Base-by-base conservation (phyloP, 1,140 invertebrate species). In the Latrodectus geometricus region DNA sequence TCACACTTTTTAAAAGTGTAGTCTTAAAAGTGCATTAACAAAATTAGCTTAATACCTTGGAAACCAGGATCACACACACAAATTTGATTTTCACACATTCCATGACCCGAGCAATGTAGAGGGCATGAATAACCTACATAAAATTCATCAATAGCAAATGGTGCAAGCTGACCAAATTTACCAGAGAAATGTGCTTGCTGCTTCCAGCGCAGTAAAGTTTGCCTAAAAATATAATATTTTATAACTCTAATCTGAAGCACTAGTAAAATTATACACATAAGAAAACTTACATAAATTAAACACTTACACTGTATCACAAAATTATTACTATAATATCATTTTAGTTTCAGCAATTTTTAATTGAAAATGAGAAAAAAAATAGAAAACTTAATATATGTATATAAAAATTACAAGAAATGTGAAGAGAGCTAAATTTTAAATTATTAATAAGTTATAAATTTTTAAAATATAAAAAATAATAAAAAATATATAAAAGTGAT, bases 71-170 rank as follows among this genome's bases (percentile, higher is more conserved):
- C 83, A 77, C 88, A 92, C 89, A 87, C 89, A 89, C 91, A 92
- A 3, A 88, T 66, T 66, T 90, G 90, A 35, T 90, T 88, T 61
- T 89, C 88, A 88, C 91, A 92, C 17, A 87, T 79, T 9, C 91
- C 91, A 88, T 91, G 91, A 23, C 91, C 91, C 79, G 88, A 89
- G 87, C 91, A 92, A 85, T 91, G 89, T 49, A 88, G 80, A n/a
- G 90, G 90, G 88, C 91, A 92, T 23, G 90, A 89, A 78, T 90
- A 90, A 35, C 91, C 91, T 74, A 92, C 89, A 74, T 90, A 88
- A 68, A 92, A 88, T 35, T 88, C 87, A 78, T 68, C 73, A 78
- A 88, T 78, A n/a, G 87, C 87, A 79, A 88, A 88, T 15, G 80
- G 74, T 8, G 79, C 35, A 4, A 82, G 23, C 21, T 87, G 70